These are phyloP conservation scores for Oryctes rhinoceros DNA, from an alignment of 1,140 invertebrate species.

Conservation along the genomic window DNA sequence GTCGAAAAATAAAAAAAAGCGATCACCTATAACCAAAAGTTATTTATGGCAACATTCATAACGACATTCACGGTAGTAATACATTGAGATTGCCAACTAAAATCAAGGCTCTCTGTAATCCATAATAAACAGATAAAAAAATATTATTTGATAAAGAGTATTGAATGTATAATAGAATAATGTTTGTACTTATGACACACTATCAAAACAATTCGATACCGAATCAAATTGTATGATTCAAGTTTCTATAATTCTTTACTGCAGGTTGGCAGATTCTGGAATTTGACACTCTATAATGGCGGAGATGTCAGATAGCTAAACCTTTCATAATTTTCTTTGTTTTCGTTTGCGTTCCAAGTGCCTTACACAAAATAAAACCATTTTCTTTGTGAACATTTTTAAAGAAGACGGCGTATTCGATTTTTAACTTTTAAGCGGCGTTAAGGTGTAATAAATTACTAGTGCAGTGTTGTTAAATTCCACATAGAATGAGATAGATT, in stretches of 20 bases:
- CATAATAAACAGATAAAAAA: too few relatives aligned
- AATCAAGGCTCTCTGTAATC: too few relatives aligned
- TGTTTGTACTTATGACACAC: too few relatives aligned
- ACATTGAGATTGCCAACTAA: too few relatives aligned
- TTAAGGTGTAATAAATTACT: slow-evolving; percentile 30
- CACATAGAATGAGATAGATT: slow-evolving; percentile 56
- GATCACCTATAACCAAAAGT: too few relatives aligned
- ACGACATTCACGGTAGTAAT: too few relatives aligned
- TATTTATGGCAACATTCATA: too few relatives aligned
- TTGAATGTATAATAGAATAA: too few relatives aligned
- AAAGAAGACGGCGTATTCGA: not conserved
- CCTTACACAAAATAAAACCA: slow-evolving; percentile 43
- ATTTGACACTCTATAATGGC: slow-evolving; percentile 62
- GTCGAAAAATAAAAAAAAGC: too few relatives aligned
- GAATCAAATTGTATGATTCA: not conserved
- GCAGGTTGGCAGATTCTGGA: slow-evolving; percentile 58
- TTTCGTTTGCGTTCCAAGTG: slow-evolving; percentile 57
- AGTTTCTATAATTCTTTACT: not conserved
- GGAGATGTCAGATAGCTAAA: slow-evolving; percentile 61
- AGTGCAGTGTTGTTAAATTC: slow-evolving; percentile 54
- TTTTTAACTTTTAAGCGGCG: not conserved
- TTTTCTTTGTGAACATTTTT: not conserved
- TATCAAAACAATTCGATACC: too few relatives aligned
- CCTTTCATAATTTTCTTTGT: slow-evolving; percentile 60
- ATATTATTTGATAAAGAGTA: too few relatives aligned